Evolutionary conservation across 2,797 vertebrate species (phyloP).

Genomic region (Argyrosomus regius): DNA sequence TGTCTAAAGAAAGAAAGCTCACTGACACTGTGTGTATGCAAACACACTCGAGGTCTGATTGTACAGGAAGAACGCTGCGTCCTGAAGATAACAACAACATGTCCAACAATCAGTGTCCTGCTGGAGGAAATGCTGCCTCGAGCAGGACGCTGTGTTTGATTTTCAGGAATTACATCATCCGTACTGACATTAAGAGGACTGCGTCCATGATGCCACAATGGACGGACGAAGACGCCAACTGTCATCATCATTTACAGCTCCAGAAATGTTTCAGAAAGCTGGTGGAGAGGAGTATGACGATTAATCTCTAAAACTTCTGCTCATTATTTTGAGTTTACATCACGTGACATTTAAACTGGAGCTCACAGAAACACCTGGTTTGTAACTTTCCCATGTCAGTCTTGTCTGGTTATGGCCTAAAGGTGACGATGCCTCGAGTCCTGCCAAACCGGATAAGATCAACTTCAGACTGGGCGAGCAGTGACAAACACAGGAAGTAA

Average conservation of each 20-base stretch:
- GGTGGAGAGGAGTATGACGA: too few relatives aligned
- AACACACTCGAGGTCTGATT: conserved; percentile 3
- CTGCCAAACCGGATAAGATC: neutral
- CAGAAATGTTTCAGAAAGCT: too few relatives aligned
- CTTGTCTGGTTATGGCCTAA: neutral
- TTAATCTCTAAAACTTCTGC: too few relatives aligned
- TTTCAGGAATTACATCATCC: neutral
- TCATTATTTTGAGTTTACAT: neutral
- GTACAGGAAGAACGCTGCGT: conserved; percentile 63
- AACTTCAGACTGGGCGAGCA: too few relatives aligned
- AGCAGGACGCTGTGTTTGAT: neutral
- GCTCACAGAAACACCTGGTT: neutral
- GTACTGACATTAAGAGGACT: too few relatives aligned
- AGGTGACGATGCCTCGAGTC: conserved; percentile 7
- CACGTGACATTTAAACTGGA: neutral
- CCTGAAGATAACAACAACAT: conserved; percentile 64
- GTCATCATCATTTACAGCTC: too few relatives aligned
- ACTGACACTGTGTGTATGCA: too few relatives aligned
- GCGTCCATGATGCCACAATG: neutral
- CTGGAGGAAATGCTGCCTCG: conserved; percentile 50
- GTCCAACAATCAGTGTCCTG: neutral
- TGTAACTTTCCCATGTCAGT: neutral
- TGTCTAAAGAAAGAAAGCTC: too few relatives aligned
- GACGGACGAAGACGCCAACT: too few relatives aligned
- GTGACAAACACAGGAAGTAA: neutral